Conservation (phyloP, 2,113 vertebrate species). For the Dermatemys mawii region DNA sequence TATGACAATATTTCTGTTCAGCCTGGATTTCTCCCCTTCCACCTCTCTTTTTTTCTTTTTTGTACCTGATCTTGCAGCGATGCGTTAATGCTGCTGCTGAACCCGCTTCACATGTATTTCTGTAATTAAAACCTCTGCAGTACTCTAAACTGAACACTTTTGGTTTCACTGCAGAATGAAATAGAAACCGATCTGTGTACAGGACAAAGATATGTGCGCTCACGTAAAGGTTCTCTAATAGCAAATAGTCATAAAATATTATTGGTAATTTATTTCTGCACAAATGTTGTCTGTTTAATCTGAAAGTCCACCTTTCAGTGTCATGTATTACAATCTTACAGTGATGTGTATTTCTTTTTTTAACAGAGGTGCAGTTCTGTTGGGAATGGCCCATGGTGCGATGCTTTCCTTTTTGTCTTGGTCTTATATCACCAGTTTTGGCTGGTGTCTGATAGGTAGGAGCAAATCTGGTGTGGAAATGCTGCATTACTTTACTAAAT, state of each 20-base stretch:
- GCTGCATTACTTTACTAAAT: background rate
- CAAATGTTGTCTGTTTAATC: background rate
- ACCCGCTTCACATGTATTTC: background rate
- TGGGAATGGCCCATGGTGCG: constrained; percentile 66
- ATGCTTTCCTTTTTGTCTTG: constrained; percentile 74
- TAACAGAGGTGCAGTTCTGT: constrained; percentile 63
- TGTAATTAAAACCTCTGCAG: background rate
- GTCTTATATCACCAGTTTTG: constrained; percentile 38
- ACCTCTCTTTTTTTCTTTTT: background rate
- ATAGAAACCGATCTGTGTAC: background rate
- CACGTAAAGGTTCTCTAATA: background rate
- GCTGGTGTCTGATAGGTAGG: constrained; percentile 67
- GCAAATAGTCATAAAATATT: background rate
- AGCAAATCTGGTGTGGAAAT: background rate
- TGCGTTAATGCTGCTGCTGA: background rate
- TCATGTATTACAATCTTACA: background rate
- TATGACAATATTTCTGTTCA: background rate
- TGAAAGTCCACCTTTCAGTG: background rate
- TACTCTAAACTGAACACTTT: background rate
- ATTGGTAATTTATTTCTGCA: background rate
- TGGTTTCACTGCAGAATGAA: background rate
- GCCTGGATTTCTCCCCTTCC: background rate
- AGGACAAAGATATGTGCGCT: background rate
- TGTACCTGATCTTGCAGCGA: background rate
- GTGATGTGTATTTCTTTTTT: background rate